Base-by-base conservation (phyloP, 1,140 invertebrate species). In the Bombus waltoni region DNA sequence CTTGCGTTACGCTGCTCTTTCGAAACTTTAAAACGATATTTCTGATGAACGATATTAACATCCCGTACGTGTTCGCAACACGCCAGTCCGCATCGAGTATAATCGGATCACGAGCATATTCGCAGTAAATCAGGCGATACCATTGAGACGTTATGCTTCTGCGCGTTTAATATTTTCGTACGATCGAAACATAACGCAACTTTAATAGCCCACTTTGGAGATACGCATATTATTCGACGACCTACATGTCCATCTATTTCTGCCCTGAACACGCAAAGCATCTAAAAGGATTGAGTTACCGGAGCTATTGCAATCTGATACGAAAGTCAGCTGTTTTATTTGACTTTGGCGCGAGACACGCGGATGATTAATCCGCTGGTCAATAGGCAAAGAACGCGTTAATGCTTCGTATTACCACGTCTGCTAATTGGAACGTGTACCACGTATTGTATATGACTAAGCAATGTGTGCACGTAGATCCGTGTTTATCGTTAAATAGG, bases 161-260 rank as follows among this genome's bases (percentile, higher is more conserved):
- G 18, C 18, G 25, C 22, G 1, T 68, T 38, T 53, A 74, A 47
- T 74, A 78, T 44, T 28, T 32, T 28, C 40, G 5, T 35, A 25
- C n/a, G 15, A 25, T 62, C 53, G 53, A 3, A 15, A n/a, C 11
- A 22, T 2, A 13, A 42, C 38, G n/a, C 13, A 32, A 72, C 28
- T 74, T 59, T 42, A 40, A 13, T 42, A 40, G 22, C 35, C 44
- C 42, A 44, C 40, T 44, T 74, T 32, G 2, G 5, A 13, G 5
- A 70, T n/a, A 62, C 28, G 59, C 28, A n/a, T 18, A 74, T 82
- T 82, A 74, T 38, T 40, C 79, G 68, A n/a, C 65, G 80, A 82
- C 71, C 80, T 73, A 74, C 57, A 75, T 82, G n/a, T 35, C 47
- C 40, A 62, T 81, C 80, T 15, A 62, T 62, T 73, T 5, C 53